Percentiles rank a stretch among this genome's conserved stretches.
Conservation (phyloP, 2,888 invertebrate genomes). For the Andrena hattorfiana region DNA sequence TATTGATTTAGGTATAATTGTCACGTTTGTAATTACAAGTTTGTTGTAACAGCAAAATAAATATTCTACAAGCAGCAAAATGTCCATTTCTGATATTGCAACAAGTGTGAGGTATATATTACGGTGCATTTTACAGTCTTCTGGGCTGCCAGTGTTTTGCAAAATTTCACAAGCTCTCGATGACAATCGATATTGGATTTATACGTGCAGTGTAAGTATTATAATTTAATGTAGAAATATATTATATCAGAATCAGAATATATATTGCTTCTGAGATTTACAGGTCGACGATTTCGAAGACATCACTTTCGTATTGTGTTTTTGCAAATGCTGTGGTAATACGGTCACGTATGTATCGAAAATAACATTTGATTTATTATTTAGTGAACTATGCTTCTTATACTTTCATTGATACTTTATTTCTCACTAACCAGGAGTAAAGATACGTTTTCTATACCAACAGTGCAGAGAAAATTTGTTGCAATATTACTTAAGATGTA, state of each 20-base stretch:
- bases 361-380: background rate
- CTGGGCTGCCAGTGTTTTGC: background rate
- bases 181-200: background rate
- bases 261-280: constrained; percentile 2
- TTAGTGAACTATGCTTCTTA: background rate
- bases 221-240: background rate
- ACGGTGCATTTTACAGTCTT: background rate
- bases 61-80: background rate
- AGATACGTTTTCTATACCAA: background rate
- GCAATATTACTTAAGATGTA: background rate
- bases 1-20: no score
- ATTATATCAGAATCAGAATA: background rate
- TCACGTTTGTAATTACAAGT: background rate
- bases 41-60: constrained; percentile 12
- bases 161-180: no score
- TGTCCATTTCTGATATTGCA: background rate
- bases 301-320: background rate
- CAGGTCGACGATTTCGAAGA: constrained; percentile 12
- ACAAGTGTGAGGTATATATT: background rate
- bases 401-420: background rate
- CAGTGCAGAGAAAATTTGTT: background rate
- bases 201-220: constrained; percentile 33
- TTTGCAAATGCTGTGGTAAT: background rate
- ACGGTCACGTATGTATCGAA: constrained; percentile 22
- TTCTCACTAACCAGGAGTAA: background rate